Evolutionary conservation across 2,113 vertebrate genomes (phyloP).

Genomic region (Perccottus glenii): DNA sequence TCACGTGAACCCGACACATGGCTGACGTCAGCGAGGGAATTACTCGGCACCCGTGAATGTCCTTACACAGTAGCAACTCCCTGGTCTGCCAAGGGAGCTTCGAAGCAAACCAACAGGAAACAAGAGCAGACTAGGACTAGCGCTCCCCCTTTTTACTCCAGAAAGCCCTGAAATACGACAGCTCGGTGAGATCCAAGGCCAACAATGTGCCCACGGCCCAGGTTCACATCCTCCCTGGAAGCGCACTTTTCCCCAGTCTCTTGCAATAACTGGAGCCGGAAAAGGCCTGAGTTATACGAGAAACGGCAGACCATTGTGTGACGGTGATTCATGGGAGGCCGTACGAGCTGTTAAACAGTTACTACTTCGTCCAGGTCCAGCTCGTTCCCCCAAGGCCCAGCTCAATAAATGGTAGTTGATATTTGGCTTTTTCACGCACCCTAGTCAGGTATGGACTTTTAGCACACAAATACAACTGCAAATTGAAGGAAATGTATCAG

Average conservation of each 20-base stretch:
- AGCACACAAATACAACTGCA: neutral
- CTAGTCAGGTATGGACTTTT: neutral
- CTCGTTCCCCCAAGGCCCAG: slow-evolving; percentile 10
- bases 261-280: slow-evolving; percentile 61
- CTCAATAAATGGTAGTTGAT: slow-evolving; percentile 23
- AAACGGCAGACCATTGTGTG: slow-evolving; percentile 62
- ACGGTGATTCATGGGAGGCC: slow-evolving; percentile 55
- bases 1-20: slow-evolving; percentile 57
- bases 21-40: slow-evolving; percentile 77
- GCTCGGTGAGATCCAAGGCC: slow-evolving; percentile 77
- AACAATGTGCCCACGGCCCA: slow-evolving; percentile 70
- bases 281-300: slow-evolving; percentile 60
- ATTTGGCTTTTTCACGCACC: slow-evolving; percentile 19
- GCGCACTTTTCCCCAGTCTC: slow-evolving; percentile 60
- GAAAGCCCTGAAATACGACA: slow-evolving; percentile 56
- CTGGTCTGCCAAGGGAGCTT: slow-evolving; percentile 66
- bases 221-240: slow-evolving; percentile 79
- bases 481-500: neutral
- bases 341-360: slow-evolving; percentile 35
- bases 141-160: slow-evolving; percentile 39
- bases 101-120: slow-evolving; percentile 62
- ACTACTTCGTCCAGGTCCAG: slow-evolving; percentile 15
- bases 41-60: slow-evolving; percentile 41
- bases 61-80: slow-evolving; percentile 66
- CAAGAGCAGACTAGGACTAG: slow-evolving; percentile 43